Conservation (phyloP, 1,140 invertebrate species). For the Ostrea edulis region DNA sequence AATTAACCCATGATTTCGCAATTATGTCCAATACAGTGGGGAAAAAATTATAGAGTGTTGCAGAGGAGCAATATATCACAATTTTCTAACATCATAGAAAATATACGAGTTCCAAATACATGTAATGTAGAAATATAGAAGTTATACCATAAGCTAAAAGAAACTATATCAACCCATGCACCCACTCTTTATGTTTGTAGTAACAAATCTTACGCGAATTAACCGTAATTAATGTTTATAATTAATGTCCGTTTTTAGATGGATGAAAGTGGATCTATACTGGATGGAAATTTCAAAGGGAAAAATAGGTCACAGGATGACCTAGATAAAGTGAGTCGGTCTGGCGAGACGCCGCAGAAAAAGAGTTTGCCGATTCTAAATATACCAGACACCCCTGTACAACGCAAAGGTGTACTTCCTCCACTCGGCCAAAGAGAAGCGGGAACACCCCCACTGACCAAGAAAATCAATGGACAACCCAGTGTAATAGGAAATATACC, state of each 20-base stretch:
- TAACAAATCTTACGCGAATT: too few species aligned
- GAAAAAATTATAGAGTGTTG: too few species aligned
- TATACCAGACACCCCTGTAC: constrained; percentile 49
- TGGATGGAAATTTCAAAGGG: neutral
- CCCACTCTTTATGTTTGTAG: too few species aligned
- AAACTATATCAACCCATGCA: too few species aligned
- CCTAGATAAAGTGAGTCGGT: constrained; percentile 25
- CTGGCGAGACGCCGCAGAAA: neutral
- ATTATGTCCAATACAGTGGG: too few species aligned
- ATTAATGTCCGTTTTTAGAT: constrained; percentile 61
- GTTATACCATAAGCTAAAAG: too few species aligned
- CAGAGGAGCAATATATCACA: too few species aligned
- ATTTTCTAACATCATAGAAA: too few species aligned
- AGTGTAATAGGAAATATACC: constrained; percentile 15
- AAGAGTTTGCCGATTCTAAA: constrained; percentile 40
- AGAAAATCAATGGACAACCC: constrained; percentile 1
- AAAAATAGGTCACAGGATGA: constrained; percentile 36
- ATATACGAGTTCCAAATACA: too few species aligned
- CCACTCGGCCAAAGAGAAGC: neutral
- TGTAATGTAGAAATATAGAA: too few species aligned
- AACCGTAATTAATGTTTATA: neutral
- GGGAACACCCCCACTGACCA: constrained; percentile 32
- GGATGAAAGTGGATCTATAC: constrained; percentile 69
- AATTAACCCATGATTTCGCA: too few species aligned
- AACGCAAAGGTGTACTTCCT: constrained; percentile 46